A percentile compares a stretch with the other conserved stretches of the same genome.
phyloP scores from a whole-genome alignment of 2,888 invertebrate species.

The Yponomeuta plumbellus region DNA sequence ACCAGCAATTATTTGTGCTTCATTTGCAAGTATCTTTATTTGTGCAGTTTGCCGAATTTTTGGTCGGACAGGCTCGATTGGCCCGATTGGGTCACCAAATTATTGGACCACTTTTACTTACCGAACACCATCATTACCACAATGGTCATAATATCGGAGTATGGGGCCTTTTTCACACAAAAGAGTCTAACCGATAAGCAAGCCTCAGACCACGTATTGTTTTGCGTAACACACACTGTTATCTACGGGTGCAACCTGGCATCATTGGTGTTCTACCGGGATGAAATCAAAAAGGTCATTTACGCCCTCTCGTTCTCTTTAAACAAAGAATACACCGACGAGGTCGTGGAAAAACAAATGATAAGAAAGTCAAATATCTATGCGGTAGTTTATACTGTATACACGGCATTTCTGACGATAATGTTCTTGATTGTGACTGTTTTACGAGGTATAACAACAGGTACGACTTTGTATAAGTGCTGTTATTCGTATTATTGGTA shows the following conservation, averaged over 20 bases:
- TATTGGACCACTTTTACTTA: neutral
- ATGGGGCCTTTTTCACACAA: conserved; percentile 35
- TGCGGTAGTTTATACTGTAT: conserved; percentile 26
- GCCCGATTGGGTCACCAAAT: neutral
- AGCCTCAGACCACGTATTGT: conserved; percentile 32
- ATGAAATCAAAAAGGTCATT: conserved; percentile 30
- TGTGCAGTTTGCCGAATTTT: neutral
- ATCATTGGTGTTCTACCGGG: conserved; percentile 26
- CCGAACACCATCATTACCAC: neutral
- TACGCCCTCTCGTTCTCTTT: conserved; percentile 30
- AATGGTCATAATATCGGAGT: conserved; percentile 31
- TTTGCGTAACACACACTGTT: conserved; percentile 35
- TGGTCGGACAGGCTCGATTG: neutral
- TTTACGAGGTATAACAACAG: conserved; percentile 24
- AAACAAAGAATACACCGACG: conserved; percentile 39
- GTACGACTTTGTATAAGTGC: conserved; percentile 24
- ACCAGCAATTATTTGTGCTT: neutral
- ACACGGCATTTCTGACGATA: conserved; percentile 22
- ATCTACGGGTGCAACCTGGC: conserved; percentile 27
- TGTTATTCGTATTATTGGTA: too few relatives aligned
- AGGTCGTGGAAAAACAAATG: conserved; percentile 39
- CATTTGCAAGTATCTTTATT: conserved; percentile 8
- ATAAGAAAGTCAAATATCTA: conserved; percentile 33
- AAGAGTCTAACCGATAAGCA: conserved; percentile 31
- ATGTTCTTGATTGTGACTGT: conserved; percentile 32